Evolutionary conservation across 2,797 vertebrate genomes (phyloP), one percentile per base, ranked within the genome.

Genomic region (Gallinago solitaria): DNA sequence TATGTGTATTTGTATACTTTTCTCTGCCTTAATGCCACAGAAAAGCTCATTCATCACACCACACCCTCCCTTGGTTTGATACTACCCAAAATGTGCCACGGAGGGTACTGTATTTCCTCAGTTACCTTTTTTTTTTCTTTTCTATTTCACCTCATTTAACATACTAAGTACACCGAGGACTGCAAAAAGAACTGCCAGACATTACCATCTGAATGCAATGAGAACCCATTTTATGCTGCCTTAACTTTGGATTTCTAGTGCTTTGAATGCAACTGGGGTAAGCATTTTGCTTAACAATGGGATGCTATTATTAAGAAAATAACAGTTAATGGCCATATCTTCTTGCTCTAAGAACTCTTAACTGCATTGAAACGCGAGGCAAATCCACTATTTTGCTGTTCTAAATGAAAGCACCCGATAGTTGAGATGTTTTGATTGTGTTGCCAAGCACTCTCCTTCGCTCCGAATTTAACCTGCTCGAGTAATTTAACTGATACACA

Each of bases 231-330:
- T 96, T 85, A 87, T 90, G 76, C 61, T 78, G 84, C 85, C 91
- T 95, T 94, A 87, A 91, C 77, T 95, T 95, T 70, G 86, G 84
- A 94, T 95, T 97, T 94, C 95, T 86, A 89, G 59, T 65, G 84
- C 79, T 91, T 94, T 83, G 68, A 95, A 94, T 77, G 65, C 89
- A 92, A 94, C 79, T 12, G 18, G 71, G 57, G 82, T 90, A 91
- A 86, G 79, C 61, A 70, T 84, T 97, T 87, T 92, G 92, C 70
- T 93, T 93, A 95, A 95, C 96, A 94, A 91, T 86, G 50, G 85
- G 85, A 93, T 92, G 67, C 82, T 67, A 59, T 95, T 95, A 93
- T 95, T 94, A 97, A 94, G 89, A 86, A 97, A 96, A 96, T 91
- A 96, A 86, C 83, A 93, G 93, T 96, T 97, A 97, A 95, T 94